A percentile compares a stretch with the other conserved stretches of the same genome.
These are phyloP conservation scores for Acleris cristana DNA, from an alignment of 2,888 invertebrate species.

Conservation along the genomic window DNA sequence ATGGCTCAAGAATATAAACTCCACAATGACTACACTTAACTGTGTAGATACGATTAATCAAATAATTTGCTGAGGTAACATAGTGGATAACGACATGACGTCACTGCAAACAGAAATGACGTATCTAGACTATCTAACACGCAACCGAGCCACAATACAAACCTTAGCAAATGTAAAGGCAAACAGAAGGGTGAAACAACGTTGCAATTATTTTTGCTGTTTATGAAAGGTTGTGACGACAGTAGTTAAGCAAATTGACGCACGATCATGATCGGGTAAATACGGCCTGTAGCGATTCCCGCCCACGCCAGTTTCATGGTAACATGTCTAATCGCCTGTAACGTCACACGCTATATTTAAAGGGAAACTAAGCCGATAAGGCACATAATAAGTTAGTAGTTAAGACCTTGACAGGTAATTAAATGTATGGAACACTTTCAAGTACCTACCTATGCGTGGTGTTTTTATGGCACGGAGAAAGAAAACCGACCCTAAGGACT, in stretches of 20 bases:
- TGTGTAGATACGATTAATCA: not conserved
- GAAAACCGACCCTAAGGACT: too few relatives aligned
- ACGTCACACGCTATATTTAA: constrained; percentile 36
- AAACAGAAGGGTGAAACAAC: constrained; percentile 32
- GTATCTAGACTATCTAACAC: constrained; percentile 13
- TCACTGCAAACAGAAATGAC: constrained; percentile 18
- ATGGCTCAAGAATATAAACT: too few relatives aligned
- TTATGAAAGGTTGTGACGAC: constrained; percentile 63
- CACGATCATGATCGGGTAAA: constrained; percentile 59
- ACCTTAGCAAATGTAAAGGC: constrained; percentile 20
- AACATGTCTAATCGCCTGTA: constrained; percentile 47
- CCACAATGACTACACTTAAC: too few relatives aligned
- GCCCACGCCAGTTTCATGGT: constrained; percentile 67
- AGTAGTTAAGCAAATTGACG: constrained; percentile 74
- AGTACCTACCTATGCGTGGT: not conserved
- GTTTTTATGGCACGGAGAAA: too few relatives aligned
- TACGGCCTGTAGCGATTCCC: constrained; percentile 52
- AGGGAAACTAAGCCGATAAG: constrained; percentile 27
- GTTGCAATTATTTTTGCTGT: constrained; percentile 25
- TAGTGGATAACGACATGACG: not conserved
- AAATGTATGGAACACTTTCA: constrained; percentile 9
- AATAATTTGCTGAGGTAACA: not conserved
- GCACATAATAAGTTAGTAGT: constrained; percentile 9
- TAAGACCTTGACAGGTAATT: constrained; percentile 2
- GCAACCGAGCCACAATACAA: constrained; percentile 4